Base-by-base conservation (phyloP, 2,888 invertebrate species). In the Mesorhabditis sp. region DNA sequence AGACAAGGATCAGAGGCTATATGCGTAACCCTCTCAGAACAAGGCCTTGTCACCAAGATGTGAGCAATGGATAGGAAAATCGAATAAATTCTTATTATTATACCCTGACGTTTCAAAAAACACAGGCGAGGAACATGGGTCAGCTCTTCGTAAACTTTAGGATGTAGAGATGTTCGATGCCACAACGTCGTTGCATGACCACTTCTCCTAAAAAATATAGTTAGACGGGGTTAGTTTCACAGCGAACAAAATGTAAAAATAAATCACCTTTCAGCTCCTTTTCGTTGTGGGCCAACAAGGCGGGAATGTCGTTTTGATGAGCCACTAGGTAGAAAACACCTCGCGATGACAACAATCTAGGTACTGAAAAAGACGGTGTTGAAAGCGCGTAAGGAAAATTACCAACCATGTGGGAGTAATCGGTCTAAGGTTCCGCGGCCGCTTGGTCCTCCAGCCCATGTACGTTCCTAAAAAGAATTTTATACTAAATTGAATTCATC, bases 131-230 rank as follows among this genome's bases (percentile, higher is more conserved):
- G n/a, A 50, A 50, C 7, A n/a, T 13, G n/a, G 58, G 10, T 50
- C 58, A 50, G 7, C 7, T 66, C 50, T 45, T 61, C 43, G 72
- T 69, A 72, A 92, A 91, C 86, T 92, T 92, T 79, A 94, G 88
- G 80, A 96, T 90, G 87, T 90, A 90, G 83, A 96, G 90, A 87
- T 91, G 90, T 89, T 97, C 96, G 76, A 93, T 92, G 68, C 92
- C 91, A 77, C 94, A 91, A 87, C 90, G 91, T 81, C 95, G 90
- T 76, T 91, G 90, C 72, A 91, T 87, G 68, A 94, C 88, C 73
- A 90, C 88, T 68, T 88, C 86, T 7, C 78, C 90, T 90, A 68
- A 61, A 68, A 61, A 13, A 6, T 13, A 67, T 10, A 10, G 15
- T 7, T 61, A 41, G 65, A 42, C 5, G 15, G 7, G 43, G 10